Conservation (phyloP, 2,888 invertebrate species). For the Unio delphinus region DNA sequence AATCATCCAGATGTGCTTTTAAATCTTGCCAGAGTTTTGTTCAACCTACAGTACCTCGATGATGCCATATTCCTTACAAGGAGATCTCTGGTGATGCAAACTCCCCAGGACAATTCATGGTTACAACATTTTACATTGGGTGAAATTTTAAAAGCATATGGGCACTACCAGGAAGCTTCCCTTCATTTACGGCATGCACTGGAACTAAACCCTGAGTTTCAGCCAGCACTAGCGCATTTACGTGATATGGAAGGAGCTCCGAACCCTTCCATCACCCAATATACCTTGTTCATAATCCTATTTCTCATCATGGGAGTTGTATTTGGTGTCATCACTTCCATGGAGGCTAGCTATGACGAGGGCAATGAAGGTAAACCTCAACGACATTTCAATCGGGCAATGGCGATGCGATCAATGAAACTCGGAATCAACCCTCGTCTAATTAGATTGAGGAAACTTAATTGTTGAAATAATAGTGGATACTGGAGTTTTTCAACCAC, state of each 20-base stretch:
- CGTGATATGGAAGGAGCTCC: conserved; percentile 87
- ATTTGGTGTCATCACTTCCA: conserved; percentile 85
- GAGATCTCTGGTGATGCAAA: conserved; percentile 86
- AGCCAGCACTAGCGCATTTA: conserved; percentile 84
- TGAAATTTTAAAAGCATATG: conserved; percentile 92
- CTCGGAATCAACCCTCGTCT: conserved; percentile 71
- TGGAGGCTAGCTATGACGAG: conserved; percentile 74
- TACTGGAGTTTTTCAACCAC: neutral
- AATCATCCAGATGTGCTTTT: conserved; percentile 89
- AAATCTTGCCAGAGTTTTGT: conserved; percentile 87
- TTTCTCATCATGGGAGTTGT: conserved; percentile 85
- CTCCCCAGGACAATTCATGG: conserved; percentile 89
- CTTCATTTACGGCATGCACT: conserved; percentile 87
- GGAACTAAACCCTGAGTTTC: conserved; percentile 88
- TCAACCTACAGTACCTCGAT: conserved; percentile 89
- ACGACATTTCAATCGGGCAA: conserved; percentile 89
- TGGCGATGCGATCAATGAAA: conserved; percentile 87
- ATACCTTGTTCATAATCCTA: conserved; percentile 89
- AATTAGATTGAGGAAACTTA: conserved; percentile 55
- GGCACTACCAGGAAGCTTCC: conserved; percentile 89
- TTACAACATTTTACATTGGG: conserved; percentile 92
- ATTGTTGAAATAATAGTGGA: conserved; percentile 20
- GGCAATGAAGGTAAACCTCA: conserved; percentile 76
- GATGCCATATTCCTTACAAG: conserved; percentile 91
- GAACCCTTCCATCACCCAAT: conserved; percentile 85